Evolutionary conservation across 2,888 invertebrate genomes (phyloP).

Genomic region (Agrotis clavis): DNA sequence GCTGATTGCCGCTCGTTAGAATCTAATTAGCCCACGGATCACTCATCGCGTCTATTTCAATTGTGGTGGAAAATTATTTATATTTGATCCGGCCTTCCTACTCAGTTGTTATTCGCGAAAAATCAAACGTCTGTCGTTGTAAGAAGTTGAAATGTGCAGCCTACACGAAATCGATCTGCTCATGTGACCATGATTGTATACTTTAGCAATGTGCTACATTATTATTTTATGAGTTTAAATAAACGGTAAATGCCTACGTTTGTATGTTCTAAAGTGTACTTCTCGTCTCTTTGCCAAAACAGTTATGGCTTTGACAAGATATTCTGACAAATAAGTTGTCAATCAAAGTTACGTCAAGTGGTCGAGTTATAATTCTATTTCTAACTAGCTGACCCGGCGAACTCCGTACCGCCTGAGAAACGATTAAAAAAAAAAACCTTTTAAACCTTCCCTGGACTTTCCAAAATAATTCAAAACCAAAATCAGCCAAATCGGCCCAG

Average conservation of each 20-base stretch:
- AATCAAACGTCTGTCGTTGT: conserved; percentile 58
- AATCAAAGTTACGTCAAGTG: not conserved
- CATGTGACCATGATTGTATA: conserved; percentile 37
- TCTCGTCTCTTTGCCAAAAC: conserved; percentile 3
- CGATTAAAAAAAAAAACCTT: too few species aligned
- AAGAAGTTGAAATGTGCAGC: conserved; percentile 49
- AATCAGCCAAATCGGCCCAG: too few species aligned
- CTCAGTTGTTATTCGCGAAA: conserved; percentile 72
- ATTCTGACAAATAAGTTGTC: conserved; percentile 6
- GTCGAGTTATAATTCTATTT: not conserved
- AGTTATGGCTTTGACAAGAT: conserved; percentile 2
- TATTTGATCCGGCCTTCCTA: conserved; percentile 72
- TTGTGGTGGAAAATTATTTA: conserved; percentile 80
- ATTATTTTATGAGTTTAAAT: conserved; percentile 13
- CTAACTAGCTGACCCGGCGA: too few species aligned
- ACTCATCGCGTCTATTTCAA: conserved; percentile 87
- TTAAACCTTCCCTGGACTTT: too few species aligned
- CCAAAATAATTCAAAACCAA: too few species aligned
- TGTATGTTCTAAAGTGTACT: not conserved
- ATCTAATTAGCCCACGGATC: conserved; percentile 89
- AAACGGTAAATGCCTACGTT: not conserved
- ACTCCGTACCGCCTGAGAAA: too few species aligned
- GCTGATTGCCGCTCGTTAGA: conserved; percentile 89
- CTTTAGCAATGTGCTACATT: conserved; percentile 9
- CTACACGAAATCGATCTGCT: conserved; percentile 55